Evolutionary conservation across 2,888 invertebrate species (phyloP).

Genomic region (Yponomeuta cagnagella): DNA sequence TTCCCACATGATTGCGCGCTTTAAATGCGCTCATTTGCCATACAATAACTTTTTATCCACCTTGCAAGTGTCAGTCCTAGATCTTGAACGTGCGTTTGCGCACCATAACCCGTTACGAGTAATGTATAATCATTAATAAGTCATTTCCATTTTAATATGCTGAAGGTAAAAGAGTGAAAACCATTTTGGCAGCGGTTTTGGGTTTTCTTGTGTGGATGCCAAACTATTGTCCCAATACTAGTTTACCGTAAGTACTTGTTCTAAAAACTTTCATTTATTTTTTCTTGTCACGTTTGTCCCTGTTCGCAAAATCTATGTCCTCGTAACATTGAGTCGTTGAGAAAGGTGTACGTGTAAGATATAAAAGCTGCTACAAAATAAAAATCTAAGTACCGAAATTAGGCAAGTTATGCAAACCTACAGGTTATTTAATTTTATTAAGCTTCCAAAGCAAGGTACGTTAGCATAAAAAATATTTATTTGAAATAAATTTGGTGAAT

Average conservation of each 20-base stretch:
- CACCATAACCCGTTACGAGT: neutral
- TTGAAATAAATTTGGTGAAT: too few relatives aligned
- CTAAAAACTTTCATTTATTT: conserved; percentile 29
- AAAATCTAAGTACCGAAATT: too few relatives aligned
- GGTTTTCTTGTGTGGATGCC: neutral
- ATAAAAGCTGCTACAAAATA: neutral
- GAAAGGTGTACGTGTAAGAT: neutral
- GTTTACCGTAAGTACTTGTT: conserved; percentile 18
- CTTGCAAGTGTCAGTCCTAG: conserved; percentile 1
- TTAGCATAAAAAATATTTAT: too few relatives aligned
- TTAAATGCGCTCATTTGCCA: neutral
- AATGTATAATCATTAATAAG: neutral
- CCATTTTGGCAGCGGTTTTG: neutral
- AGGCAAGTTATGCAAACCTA: too few relatives aligned
- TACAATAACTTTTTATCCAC: conserved; percentile 2
- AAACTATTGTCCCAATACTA: neutral
- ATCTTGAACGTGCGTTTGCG: conserved; percentile 4
- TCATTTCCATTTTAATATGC: neutral
- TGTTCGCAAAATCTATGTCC: conserved; percentile 3
- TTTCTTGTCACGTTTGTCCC: conserved; percentile 30
- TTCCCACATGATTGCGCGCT: conserved; percentile 12
- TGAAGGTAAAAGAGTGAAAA: conserved; percentile 9
- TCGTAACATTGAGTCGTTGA: neutral
- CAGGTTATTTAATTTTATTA: neutral
- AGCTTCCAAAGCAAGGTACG: neutral